These are phyloP conservation scores for Actinemys pallida DNA, from an alignment of 2,113 vertebrate genomes.

Conservation along the genomic window DNA sequence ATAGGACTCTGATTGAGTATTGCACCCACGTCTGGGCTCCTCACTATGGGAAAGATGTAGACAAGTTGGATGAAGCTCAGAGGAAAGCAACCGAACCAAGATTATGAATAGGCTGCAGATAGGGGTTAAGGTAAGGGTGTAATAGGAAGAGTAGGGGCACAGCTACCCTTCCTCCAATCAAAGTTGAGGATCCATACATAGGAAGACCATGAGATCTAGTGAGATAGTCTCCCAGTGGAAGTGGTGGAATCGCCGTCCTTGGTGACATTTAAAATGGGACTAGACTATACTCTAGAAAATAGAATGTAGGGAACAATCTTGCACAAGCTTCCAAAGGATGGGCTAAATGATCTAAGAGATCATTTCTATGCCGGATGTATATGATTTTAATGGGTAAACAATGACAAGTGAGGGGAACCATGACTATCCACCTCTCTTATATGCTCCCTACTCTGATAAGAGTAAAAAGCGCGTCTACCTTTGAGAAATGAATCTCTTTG, in stretches of 20 bases:
- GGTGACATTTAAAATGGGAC: not conserved
- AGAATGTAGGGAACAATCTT: not conserved
- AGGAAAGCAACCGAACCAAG: not conserved
- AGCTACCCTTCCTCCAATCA: not conserved
- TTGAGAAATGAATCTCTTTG: not conserved
- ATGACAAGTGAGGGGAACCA: not conserved
- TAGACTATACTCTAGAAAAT: not conserved
- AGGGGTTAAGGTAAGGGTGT: not conserved
- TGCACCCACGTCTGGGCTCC: not conserved
- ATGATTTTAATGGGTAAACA: not conserved
- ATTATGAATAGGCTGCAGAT: not conserved
- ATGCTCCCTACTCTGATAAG: not conserved
- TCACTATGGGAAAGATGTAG: not conserved
- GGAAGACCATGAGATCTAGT: accelerated
- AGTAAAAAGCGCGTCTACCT: not conserved
- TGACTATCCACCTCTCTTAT: not conserved
- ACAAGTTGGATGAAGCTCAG: not conserved
- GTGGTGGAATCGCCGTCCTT: not conserved
- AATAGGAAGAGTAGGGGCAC: not conserved
- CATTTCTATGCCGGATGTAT: not conserved
- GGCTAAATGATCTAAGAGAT: not conserved
- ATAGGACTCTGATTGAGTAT: not conserved
- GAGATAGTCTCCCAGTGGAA: not conserved
- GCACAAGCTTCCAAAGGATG: not conserved
- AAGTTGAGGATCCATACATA: not conserved